A percentile compares a stretch with the other conserved stretches of the same genome.
phyloP scores from a whole-genome alignment of 2,113 vertebrate species.

The Peucedramus taeniatus region DNA sequence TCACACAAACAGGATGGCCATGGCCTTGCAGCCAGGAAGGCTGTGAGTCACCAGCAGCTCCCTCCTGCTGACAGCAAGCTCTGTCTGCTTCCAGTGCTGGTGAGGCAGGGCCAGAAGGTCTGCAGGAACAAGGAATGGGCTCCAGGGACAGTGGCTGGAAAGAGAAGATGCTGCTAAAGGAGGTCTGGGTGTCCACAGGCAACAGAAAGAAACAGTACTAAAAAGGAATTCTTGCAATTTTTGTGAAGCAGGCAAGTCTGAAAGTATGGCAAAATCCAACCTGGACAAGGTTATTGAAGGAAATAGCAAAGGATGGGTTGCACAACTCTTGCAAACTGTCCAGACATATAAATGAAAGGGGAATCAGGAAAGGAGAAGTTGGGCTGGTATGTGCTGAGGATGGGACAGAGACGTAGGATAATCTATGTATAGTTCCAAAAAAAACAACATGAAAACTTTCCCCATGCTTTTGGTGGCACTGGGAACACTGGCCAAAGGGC shows the following conservation, averaged over 20 bases:
- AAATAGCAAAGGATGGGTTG: neutral
- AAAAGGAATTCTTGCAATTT: neutral
- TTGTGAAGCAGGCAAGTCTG: neutral
- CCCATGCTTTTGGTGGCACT: neutral
- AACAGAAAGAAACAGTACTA: neutral
- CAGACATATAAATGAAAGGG: neutral
- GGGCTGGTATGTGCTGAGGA: neutral
- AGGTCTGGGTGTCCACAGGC: neutral
- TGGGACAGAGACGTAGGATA: neutral
- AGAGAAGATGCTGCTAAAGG: neutral
- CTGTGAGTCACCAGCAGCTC: neutral
- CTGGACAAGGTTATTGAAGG: neutral
- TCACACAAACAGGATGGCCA: neutral
- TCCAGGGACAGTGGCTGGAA: accelerated
- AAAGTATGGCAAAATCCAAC: neutral
- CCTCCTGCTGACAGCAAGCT: neutral
- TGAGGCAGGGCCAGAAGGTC: neutral
- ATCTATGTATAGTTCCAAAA: neutral
- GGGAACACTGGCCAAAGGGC: neutral
- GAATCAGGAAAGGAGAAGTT: conserved; percentile 3
- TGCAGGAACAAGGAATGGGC: neutral
- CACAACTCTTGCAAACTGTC: neutral
- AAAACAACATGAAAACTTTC: neutral
- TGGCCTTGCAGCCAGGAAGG: neutral
- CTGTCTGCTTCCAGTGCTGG: accelerated